Percentiles rank a stretch among this genome's conserved stretches.
phyloP scores from a whole-genome alignment of 2,797 vertebrate genomes.

The Columba guinea region DNA sequence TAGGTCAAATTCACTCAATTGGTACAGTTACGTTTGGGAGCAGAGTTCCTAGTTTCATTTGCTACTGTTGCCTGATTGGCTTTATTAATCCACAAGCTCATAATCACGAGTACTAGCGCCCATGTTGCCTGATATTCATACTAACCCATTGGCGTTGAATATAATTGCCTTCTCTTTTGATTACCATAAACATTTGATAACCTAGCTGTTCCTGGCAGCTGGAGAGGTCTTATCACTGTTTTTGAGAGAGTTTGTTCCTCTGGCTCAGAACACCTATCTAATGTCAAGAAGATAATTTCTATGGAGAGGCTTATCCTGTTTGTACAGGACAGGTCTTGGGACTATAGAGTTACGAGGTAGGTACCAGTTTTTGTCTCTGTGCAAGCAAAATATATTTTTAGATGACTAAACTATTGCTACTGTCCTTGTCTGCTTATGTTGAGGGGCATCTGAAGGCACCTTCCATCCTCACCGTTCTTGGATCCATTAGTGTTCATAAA shows the following conservation, averaged over 20 bases:
- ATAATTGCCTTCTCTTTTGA: constrained; percentile 6
- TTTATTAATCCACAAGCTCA: constrained; percentile 37
- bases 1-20: neutral
- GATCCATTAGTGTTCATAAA: accelerated
- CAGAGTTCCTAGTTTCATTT: neutral
- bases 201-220: neutral
- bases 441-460: neutral
- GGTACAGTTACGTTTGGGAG: neutral
- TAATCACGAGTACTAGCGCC: neutral
- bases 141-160: neutral
- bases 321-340: neutral
- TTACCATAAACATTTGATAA: constrained; percentile 38
- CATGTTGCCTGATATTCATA: neutral
- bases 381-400: neutral
- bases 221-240: constrained; percentile 25
- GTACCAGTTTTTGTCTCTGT: neutral
- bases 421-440: neutral
- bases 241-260: neutral
- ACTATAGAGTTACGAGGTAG: neutral
- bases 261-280: neutral
- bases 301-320: constrained; percentile 43
- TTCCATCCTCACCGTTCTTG: neutral
- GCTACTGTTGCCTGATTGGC: neutral
- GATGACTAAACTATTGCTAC: neutral
- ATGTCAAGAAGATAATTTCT: constrained; percentile 42